A percentile compares a stretch with the other conserved stretches of the same genome.
These are phyloP conservation scores for Plutomurus gul DNA, from an alignment of 1,140 invertebrate species.

Conservation along the genomic window DNA sequence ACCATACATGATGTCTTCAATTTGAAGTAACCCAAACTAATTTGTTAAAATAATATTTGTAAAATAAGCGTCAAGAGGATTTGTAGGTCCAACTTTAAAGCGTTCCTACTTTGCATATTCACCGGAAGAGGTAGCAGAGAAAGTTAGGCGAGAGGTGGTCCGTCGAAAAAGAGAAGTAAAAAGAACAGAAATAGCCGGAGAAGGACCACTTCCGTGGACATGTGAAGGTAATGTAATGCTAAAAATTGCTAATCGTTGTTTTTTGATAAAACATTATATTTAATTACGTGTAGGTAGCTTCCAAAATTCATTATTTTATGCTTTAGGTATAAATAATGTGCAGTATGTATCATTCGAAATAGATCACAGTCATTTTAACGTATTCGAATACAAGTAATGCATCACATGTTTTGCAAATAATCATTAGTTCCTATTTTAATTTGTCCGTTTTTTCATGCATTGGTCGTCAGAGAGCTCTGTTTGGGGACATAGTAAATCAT, in stretches of 20 bases:
- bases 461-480: too few species aligned
- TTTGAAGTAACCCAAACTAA: neutral
- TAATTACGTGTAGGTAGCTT: too few species aligned
- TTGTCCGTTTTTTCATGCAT: too few species aligned
- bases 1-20: neutral
- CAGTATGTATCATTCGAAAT: too few species aligned
- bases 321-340: too few species aligned
- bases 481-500: too few species aligned
- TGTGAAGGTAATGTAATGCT: slow-evolving; percentile 43
- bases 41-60: neutral
- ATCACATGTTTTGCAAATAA: too few species aligned
- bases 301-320: too few species aligned
- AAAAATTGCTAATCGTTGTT: neutral
- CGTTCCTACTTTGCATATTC: slow-evolving; percentile 48
- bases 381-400: too few species aligned
- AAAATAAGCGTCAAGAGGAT: slow-evolving; percentile 41
- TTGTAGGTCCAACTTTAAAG: slow-evolving; percentile 43
- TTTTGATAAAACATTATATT: neutral
- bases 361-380: too few species aligned
- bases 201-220: slow-evolving; percentile 49
- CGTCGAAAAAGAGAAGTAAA: slow-evolving; percentile 36
- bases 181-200: slow-evolving; percentile 12
- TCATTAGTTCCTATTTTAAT: too few species aligned
- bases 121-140: slow-evolving; percentile 46
- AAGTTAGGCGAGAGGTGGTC: slow-evolving; percentile 26